Evolutionary conservation across 2,113 vertebrate species (phyloP).

Genomic region (Triplophysa dalaica): DNA sequence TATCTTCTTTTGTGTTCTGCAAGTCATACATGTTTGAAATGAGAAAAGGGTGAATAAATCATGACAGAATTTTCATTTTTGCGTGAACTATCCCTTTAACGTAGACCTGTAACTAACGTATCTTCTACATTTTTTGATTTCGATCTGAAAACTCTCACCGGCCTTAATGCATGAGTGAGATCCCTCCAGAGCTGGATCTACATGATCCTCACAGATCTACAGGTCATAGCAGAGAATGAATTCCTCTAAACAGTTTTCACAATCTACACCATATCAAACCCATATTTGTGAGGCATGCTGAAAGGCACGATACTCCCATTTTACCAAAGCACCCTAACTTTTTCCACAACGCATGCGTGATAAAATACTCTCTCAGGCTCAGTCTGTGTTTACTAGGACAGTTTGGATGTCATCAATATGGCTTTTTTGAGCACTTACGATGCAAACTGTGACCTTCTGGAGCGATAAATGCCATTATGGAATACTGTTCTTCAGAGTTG

Average conservation of each 20-base stretch:
- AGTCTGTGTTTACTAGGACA: neutral
- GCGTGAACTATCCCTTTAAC: too few species aligned
- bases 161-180: neutral
- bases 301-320: constrained; percentile 36
- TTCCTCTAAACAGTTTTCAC: neutral
- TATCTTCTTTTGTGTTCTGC: neutral
- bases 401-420: neutral
- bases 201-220: neutral
- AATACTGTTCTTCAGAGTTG: constrained; percentile 9
- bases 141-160: neutral
- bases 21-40: too few species aligned
- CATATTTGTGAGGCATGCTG: constrained; percentile 13
- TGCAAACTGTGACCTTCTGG: neutral
- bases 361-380: neutral
- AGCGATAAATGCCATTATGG: neutral
- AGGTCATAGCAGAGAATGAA: neutral
- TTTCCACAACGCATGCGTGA: constrained; percentile 5
- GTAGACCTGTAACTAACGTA: too few species aligned
- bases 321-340: constrained; percentile 22
- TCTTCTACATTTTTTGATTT: too few species aligned
- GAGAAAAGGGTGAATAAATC: too few species aligned
- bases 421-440: constrained; percentile 2
- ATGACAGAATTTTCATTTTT: too few species aligned
- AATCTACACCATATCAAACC: neutral
- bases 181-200: neutral